Evolutionary conservation across 2,888 invertebrate species (phyloP), one percentile per base, ranked within the genome.

Genomic region (Clostera curtula): DNA sequence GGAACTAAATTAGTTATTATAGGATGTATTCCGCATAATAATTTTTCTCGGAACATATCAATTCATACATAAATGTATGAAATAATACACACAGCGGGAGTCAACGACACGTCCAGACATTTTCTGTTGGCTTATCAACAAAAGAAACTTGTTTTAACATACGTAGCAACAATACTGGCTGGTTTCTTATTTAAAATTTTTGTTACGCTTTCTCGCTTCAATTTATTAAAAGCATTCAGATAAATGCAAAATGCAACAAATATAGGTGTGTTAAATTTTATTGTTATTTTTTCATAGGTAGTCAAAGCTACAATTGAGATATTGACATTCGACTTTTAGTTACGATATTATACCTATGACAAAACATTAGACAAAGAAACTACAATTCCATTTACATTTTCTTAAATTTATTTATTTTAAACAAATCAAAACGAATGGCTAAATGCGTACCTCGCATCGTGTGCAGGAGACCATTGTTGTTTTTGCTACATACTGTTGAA

Each of bases 101-200:
- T 70, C 71, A 71, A 68, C 55, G 69, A 62, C 69, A 63, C 61
- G 45, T 58, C 50, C 57, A 56, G 60, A 57, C 57, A 57, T 63
- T 47, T 57, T 60, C 54, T 58, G 61, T 54, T 53, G 56, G 55
- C 62, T 75, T 75, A 75, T 76, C 75, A 70, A 68, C 68, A 66
- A 73, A 69, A 73, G 68, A 71, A 75, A 73, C 75, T 67, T 60
- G 73, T 74, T 75, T 70, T 54, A 59, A 62, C 64, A 59, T 46
- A 57, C 59, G 48, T 45, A 59, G 58, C 63, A 65, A 66, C 62
- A 62, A 56, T 54, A 56, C 44, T 43, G 57, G 59, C 43, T 41
- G 49, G 49, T 58, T 61, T 55, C 59, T 63, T 61, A 63, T 69
- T 66, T 61, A 61, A 68, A 66, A 67, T 66, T 66, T 67, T 55